Evolutionary conservation across 2,888 invertebrate species (phyloP), one percentile per base, ranked within the genome.

Genomic region (Clunio marinus): DNA sequence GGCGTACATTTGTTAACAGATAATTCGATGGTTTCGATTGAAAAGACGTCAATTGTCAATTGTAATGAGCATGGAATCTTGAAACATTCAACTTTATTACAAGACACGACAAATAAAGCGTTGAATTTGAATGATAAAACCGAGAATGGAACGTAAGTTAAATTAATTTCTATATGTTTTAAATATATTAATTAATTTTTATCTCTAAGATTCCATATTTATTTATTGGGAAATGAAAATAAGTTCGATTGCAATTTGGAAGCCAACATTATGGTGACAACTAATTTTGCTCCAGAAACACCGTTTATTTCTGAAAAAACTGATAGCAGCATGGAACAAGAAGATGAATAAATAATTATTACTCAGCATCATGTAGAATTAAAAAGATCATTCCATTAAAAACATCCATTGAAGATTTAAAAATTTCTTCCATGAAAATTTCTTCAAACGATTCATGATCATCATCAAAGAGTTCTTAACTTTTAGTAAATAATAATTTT

Each of bases 21-120:
- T 69, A 76, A 80, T 59, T 77, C 79, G 24, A 73, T 70, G 59
- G 71, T 81, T 17, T 73, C 70, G 25, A 75, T 78, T 17, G 74
- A 74, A 4, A 74, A 77, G 35, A 80, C 78, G 51, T 72, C 70
- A 22, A 77, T 84, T 65, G 74, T 75, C 5, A 75, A 80, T 70
- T 83, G 80, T 71, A 78, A 75, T 72, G 80, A 80, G 70, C 82
- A 78, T 73, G 84, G 81, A 1, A 78, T 86, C 0, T n/a, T 51
- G 1, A 55, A 55, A 13, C 24, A 20, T 7, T 22, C 55, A 7
- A 60, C 58, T 3, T 1, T n/a, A 5, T 10, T 25, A 10, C 25
- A 25, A n/a, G 25, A 2, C 20, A 22, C 1, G 22, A 10, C 32
- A 51, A 55, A 32, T 24, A 15, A 51, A 13, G 17, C 2, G 24